Base-by-base conservation (phyloP, 2,797 vertebrate species). In the Antrozous pallidus region DNA sequence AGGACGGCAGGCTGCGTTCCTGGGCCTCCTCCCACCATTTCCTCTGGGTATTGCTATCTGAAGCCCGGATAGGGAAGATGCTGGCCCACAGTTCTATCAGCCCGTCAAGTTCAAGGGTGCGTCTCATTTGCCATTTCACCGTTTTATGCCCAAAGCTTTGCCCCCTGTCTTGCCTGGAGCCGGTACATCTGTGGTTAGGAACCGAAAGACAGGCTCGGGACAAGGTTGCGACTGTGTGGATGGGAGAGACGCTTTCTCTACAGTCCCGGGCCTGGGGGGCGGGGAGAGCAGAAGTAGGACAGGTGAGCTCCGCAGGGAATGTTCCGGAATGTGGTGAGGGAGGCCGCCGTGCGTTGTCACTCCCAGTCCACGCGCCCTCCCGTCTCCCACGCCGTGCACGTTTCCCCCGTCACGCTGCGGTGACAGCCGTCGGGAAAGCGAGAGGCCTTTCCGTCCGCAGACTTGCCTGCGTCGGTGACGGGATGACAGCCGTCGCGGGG, bases 401-500 rank as follows among this genome's bases (percentile, higher is more conserved):
- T 28, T 89, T 93, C 78, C 90, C 49, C 81, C 74, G 45, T 51
- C 92, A 77, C 51, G 73, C 40, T 8, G 40, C 40, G 40, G 45
- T 94, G 93, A 93, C 93, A 94, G 90, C 69, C 79, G 47, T 85
- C 58, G 67, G 73, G 69, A 69, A 88, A 86, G 67, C 11, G 6
- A 5, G 38, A 56, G 0, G 20, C 45, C 69, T 70, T 93, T 54
- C 61, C 65, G 73, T 74, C 14, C 78, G 78, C 20, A 88, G 90
- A 78, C 61, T 88, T 67, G 26, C 75, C 75, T 87, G 40, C 28
- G 85, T 42, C 14, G 7, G 24, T 92, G 89, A 92, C 56, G 77
- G 12, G 83, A 51, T 96, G 95, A 95, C 92, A 96, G 94, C 75
- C 92, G 16, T 81, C 87, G 4, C 38, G 79, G 84, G 88, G 87